Percentiles rank a stretch among this genome's conserved stretches.
These are phyloP conservation scores for Kryphioiulus occultus DNA, from an alignment of 2,888 invertebrate species.

Conservation along the genomic window DNA sequence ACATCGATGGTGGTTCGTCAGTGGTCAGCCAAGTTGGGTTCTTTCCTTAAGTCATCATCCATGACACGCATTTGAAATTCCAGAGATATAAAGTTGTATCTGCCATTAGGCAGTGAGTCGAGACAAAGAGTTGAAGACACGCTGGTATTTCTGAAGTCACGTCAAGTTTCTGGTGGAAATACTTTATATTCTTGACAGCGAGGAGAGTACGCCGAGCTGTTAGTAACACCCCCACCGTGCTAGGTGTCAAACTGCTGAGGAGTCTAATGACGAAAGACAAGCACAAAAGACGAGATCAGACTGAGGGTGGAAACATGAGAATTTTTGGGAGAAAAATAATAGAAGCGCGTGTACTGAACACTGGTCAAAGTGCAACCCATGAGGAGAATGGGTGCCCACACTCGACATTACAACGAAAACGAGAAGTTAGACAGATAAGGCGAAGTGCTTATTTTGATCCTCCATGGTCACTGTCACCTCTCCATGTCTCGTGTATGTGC, in stretches of 20 bases:
- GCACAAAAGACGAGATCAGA: background rate
- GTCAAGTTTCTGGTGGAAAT: background rate
- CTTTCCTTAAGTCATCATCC: background rate
- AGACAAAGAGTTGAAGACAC: slow-evolving; percentile 43
- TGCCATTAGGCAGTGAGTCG: background rate
- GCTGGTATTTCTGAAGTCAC: slow-evolving; percentile 28
- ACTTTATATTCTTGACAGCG: slow-evolving; percentile 42
- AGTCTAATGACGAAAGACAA: slow-evolving; percentile 17
- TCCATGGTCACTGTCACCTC: slow-evolving; percentile 40
- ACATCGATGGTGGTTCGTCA: background rate
- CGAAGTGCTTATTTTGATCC: slow-evolving; percentile 43
- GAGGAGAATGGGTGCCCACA: background rate
- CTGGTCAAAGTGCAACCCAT: background rate
- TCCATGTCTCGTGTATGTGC: background rate
- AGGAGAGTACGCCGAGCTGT: background rate
- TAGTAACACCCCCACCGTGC: slow-evolving; percentile 32
- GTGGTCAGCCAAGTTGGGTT: background rate
- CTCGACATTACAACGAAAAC: slow-evolving; percentile 33
- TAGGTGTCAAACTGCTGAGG: slow-evolving; percentile 37
- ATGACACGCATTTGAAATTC: background rate
- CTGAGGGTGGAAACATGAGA: background rate
- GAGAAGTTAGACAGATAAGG: slow-evolving; percentile 39
- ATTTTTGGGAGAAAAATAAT: background rate
- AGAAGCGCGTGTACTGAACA: background rate
- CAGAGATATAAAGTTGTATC: slow-evolving; percentile 39